Conservation (phyloP, 2,888 invertebrate genomes). For the Polydrusus pterygomalis region DNA sequence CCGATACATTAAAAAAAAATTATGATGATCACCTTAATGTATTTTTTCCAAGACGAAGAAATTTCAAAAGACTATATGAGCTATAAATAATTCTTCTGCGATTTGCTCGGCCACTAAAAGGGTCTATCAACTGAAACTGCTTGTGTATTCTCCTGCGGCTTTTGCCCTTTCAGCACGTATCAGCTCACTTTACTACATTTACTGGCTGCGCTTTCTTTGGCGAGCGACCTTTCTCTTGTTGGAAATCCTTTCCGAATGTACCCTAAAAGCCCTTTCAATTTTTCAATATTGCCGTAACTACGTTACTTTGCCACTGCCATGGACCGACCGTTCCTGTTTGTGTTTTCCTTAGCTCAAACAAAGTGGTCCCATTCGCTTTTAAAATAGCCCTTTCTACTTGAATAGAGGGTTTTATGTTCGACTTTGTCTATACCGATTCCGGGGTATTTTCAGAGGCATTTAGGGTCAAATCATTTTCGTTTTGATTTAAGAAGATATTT, state of each 20-base stretch:
- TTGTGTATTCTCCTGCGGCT: slow-evolving; percentile 68
- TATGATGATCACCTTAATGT: background rate
- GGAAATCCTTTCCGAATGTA: slow-evolving; percentile 62
- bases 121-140: slow-evolving; percentile 68
- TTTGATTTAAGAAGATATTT: background rate
- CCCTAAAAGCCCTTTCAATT: slow-evolving; percentile 65
- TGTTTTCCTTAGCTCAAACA: slow-evolving; percentile 51
- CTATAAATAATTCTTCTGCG: slow-evolving; percentile 71
- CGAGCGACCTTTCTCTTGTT: slow-evolving; percentile 61
- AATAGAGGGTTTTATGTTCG: slow-evolving; percentile 52
- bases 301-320: slow-evolving; percentile 46
- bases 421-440: slow-evolving; percentile 39
- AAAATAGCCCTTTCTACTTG: slow-evolving; percentile 53
- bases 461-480: slow-evolving; percentile 32
- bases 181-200: slow-evolving; percentile 67
- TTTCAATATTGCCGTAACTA: slow-evolving; percentile 59
- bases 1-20: no score
- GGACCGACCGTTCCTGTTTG: slow-evolving; percentile 49
- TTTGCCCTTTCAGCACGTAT: slow-evolving; percentile 64
- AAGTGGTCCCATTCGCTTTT: slow-evolving; percentile 55
- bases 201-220: slow-evolving; percentile 59
- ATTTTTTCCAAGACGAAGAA: slow-evolving; percentile 4
- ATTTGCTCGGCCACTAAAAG: slow-evolving; percentile 72
- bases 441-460: slow-evolving; percentile 29
- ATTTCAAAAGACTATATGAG: slow-evolving; percentile 44